These are phyloP conservation scores for Drosophila percnosoma DNA, from an alignment of 2,888 invertebrate genomes.

Conservation along the genomic window DNA sequence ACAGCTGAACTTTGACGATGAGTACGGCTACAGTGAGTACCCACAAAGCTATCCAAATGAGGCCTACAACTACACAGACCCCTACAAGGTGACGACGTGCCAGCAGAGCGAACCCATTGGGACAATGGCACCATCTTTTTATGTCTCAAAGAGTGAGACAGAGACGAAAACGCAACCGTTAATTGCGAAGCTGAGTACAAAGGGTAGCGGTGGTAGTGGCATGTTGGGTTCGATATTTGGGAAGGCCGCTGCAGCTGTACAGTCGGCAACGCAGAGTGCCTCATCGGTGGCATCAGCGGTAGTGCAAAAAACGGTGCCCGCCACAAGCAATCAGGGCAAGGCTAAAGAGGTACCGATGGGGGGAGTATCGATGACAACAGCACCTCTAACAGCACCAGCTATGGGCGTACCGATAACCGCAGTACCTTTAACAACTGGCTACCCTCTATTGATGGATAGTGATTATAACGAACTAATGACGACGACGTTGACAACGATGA, in stretches of 20 bases:
- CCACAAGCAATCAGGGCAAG: constrained; percentile 22
- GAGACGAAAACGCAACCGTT: background rate
- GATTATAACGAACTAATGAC: constrained; percentile 42
- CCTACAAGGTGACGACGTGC: constrained; percentile 3
- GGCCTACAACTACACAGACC: constrained; percentile 23
- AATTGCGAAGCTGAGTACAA: constrained; percentile 2
- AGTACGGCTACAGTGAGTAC: constrained; percentile 72
- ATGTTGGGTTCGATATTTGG: constrained; percentile 83
- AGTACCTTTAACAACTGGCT: constrained; percentile 10
- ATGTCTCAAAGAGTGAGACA: background rate
- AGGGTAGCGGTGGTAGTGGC: constrained; percentile 60
- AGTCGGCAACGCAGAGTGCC: constrained; percentile 82
- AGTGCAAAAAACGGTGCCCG: constrained; percentile 62
- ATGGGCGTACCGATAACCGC: constrained; percentile 16
- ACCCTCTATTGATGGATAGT: constrained; percentile 21
- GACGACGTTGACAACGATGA: constrained; percentile 15
- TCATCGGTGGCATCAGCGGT: constrained; percentile 76
- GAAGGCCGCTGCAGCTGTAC: constrained; percentile 83
- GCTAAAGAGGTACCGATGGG: constrained; percentile 7
- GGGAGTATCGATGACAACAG: constrained; percentile 14
- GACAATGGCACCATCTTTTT: background rate
- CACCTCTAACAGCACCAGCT: constrained; percentile 12
- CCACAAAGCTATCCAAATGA: constrained; percentile 16
- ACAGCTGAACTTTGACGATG: constrained; percentile 61
- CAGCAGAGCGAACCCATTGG: background rate